phyloP scores from a whole-genome alignment of 2,797 vertebrate genomes.

The Hippocampus kuda region DNA sequence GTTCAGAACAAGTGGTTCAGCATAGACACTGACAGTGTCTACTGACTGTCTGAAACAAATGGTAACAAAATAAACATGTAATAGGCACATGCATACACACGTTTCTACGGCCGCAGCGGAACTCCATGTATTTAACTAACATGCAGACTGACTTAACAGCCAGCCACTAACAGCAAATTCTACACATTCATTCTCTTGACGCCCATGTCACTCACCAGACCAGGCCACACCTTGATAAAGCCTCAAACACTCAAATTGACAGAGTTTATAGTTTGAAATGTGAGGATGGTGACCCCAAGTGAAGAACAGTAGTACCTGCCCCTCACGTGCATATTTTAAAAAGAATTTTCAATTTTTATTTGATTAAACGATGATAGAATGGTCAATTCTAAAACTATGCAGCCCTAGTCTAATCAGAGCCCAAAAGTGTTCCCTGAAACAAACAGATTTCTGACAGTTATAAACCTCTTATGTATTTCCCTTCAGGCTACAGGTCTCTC shows the following conservation, averaged over 20 bases:
- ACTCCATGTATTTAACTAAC: background rate
- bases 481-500: slow-evolving; percentile 75
- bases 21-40: no score
- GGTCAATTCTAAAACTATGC: background rate
- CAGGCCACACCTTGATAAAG: no score
- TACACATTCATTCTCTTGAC: no score
- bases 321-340: background rate
- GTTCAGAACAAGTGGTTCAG: no score
- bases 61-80: background rate
- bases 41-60: no score
- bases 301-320: no score
- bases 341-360: background rate
- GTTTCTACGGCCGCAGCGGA: no score
- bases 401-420: background rate
- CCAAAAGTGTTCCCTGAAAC: background rate
- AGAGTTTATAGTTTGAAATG: no score
- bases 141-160: background rate
- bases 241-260: no score
- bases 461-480: slow-evolving; percentile 8
- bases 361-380: background rate
- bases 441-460: background rate
- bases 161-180: no score
- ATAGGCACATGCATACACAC: background rate
- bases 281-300: no score
- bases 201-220: no score